A percentile compares a stretch with the other conserved stretches of the same genome.
Evolutionary conservation across 2,797 vertebrate species (phyloP).

Genomic region (Cephalopachus bancanus): DNA sequence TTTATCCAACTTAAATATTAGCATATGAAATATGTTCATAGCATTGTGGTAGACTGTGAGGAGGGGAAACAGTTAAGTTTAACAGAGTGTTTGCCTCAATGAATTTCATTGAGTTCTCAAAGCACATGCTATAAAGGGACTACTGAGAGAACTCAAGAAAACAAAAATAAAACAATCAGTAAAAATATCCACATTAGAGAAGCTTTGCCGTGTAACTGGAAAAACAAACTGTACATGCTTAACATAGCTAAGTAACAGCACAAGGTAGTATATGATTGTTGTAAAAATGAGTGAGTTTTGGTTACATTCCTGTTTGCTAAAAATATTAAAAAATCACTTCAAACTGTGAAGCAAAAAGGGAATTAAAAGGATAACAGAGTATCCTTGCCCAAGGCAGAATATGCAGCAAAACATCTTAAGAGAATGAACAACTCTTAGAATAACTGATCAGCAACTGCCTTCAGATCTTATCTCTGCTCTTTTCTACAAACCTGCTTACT

Average conservation of each 20-base stretch:
- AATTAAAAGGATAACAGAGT: not conserved
- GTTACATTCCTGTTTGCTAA: not conserved
- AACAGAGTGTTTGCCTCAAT: not conserved
- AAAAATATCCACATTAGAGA: not conserved
- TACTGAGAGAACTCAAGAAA: not conserved
- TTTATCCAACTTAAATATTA: not conserved
- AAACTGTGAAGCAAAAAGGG: not conserved
- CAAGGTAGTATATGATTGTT: not conserved
- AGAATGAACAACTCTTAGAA: not conserved
- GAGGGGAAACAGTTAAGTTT: not conserved
- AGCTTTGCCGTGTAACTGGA: not conserved
- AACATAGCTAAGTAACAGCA: not conserved
- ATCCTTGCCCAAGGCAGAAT: not conserved
- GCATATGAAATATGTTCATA: not conserved
- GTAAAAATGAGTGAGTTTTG: not conserved
- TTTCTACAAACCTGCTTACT: not conserved
- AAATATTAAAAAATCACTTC: not conserved
- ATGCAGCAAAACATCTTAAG: not conserved
- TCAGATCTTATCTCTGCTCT: not conserved
- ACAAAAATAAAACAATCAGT: not conserved
- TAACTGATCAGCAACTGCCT: not conserved
- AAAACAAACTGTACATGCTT: not conserved
- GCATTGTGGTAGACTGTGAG: not conserved
- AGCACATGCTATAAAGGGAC: not conserved
- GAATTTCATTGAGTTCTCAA: not conserved